Percentiles rank a stretch among this genome's conserved stretches.
Evolutionary conservation across 2,888 invertebrate genomes (phyloP).

Genomic region (Sminthurinus aureus): DNA sequence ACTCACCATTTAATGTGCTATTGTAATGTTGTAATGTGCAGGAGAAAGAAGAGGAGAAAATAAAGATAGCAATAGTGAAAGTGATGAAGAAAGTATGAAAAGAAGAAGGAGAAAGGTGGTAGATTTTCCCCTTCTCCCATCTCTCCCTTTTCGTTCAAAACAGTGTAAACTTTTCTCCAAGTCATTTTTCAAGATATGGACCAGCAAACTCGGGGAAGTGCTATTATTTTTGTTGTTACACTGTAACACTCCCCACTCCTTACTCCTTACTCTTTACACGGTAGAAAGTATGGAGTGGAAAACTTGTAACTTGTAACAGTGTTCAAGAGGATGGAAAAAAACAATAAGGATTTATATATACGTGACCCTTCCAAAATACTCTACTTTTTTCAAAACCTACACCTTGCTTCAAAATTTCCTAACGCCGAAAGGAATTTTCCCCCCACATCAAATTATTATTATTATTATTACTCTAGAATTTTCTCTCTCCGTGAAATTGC

Average conservation of each 20-base stretch:
- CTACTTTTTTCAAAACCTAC: neutral
- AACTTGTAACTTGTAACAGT: neutral
- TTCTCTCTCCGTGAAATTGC: neutral
- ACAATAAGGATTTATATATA: slow-evolving; percentile 37
- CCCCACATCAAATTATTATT: neutral
- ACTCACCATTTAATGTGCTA: slow-evolving; percentile 19
- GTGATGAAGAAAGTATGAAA: neutral
- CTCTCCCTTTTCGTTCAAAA: neutral
- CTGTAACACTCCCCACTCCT: too few relatives aligned
- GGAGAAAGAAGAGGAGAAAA: neutral
- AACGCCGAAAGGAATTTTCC: slow-evolving; percentile 11
- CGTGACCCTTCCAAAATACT: slow-evolving; percentile 25
- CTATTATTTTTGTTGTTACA: too few relatives aligned
- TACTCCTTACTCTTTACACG: too few relatives aligned
- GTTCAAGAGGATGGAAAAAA: slow-evolving; percentile 10
- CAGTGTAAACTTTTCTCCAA: slow-evolving; percentile 19
- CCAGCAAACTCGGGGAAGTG: neutral
- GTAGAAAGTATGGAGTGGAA: too few relatives aligned
- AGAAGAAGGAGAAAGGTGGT: neutral
- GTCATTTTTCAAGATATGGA: slow-evolving; percentile 25
- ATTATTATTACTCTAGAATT: neutral
- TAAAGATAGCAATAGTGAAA: neutral
- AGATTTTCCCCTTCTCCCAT: slow-evolving; percentile 2
- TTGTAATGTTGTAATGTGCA: too few relatives aligned
- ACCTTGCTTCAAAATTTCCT: neutral